phyloP scores from a whole-genome alignment of 2,113 vertebrate genomes.

The Nothobranchius kuhntae region DNA sequence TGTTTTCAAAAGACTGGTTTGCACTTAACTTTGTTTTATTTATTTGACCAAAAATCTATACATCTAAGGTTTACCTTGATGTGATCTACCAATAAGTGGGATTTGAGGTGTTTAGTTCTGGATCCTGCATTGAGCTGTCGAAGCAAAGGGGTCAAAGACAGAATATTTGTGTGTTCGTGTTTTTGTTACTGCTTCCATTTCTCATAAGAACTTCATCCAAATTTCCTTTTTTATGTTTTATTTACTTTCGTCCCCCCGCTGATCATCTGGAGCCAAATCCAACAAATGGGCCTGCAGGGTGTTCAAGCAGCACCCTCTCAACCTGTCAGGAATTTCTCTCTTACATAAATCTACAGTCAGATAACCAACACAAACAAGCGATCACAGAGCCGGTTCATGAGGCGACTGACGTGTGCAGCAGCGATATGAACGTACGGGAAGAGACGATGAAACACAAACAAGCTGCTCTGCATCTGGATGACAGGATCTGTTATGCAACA shows the following conservation, averaged over 20 bases:
- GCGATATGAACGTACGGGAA: constrained; percentile 1
- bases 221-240: constrained; percentile 27
- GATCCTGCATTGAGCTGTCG: constrained; percentile 2
- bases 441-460: constrained; percentile 18
- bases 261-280: constrained; percentile 50
- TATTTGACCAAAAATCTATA: background rate
- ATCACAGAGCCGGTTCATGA: constrained; percentile 15
- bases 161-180: constrained; percentile 11
- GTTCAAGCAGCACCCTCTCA: constrained; percentile 39
- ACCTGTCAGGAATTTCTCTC: constrained; percentile 47
- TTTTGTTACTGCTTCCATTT: constrained; percentile 37
- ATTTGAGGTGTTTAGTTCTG: constrained; percentile 9
- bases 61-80: too few species aligned
- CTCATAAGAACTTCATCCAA: constrained; percentile 44
- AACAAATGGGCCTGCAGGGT: constrained; percentile 55
- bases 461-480: constrained; percentile 39
- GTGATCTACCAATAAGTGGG: background rate
- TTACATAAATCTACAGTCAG: constrained; percentile 3
- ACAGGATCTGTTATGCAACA: background rate
- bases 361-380: constrained; percentile 17
- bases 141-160: constrained; percentile 24
- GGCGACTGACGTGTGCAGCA: background rate
- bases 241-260: constrained; percentile 39
- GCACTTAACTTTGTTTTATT: background rate
- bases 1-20: constrained; percentile 9